A percentile compares a stretch with the other conserved stretches of the same genome.
Conservation (phyloP, 2,113 vertebrate genomes). For the Rafetus swinhoei region DNA sequence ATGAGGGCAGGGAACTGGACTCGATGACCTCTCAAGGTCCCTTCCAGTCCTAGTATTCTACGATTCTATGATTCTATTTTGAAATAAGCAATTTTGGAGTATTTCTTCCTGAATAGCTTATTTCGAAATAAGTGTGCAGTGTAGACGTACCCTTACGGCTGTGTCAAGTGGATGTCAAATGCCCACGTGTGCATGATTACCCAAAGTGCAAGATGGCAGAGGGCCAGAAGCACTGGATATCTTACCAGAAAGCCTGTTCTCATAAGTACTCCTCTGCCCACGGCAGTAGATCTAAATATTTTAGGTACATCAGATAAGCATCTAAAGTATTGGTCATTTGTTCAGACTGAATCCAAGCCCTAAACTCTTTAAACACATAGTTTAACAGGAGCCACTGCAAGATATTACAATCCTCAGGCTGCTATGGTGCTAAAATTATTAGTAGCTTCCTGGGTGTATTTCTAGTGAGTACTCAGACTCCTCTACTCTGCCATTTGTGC, state of each 20-base stretch:
- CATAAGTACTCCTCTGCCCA: neutral
- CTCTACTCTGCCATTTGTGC: neutral
- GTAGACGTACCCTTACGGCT: neutral
- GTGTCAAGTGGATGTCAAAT: neutral
- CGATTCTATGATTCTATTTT: too few relatives aligned
- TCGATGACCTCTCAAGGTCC: too few relatives aligned
- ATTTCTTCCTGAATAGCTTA: too few relatives aligned
- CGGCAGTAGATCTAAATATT: neutral
- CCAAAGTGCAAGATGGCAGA: neutral
- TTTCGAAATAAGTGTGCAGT: too few relatives aligned
- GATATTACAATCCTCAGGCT: neutral
- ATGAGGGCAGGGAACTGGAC: too few relatives aligned
- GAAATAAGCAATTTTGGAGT: too few relatives aligned
- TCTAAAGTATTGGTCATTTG: neutral
- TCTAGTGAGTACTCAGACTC: neutral
- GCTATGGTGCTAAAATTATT: neutral
- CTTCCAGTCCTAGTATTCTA: too few relatives aligned
- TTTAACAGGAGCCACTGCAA: neutral
- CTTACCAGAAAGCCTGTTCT: neutral
- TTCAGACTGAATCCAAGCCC: neutral
- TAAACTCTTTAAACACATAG: fast-evolving
- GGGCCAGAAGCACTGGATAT: fast-evolving
- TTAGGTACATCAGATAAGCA: neutral
- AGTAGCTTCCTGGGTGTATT: neutral
- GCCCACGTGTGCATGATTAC: neutral